Evolutionary conservation across 2,113 vertebrate species (phyloP).

Genomic region (Sylvietta virens): DNA sequence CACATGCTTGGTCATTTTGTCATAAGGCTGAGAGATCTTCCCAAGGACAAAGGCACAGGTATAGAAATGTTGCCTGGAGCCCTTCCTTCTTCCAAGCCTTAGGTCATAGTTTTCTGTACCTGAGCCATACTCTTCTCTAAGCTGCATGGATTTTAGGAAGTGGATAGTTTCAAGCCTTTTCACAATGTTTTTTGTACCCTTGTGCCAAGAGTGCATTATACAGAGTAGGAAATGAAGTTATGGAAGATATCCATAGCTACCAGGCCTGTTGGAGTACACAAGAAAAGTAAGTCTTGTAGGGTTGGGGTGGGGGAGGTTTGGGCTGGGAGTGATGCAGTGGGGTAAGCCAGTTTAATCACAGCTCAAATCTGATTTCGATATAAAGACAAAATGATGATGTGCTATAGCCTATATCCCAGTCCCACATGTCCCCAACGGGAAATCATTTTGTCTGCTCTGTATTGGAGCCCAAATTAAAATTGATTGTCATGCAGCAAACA

Average conservation of each 20-base stretch:
- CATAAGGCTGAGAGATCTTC: not conserved
- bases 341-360: not conserved
- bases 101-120: not conserved
- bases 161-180: not conserved
- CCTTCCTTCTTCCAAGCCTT: not conserved
- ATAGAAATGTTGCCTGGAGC: not conserved
- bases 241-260: not conserved
- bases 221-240: not conserved
- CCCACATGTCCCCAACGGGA: not conserved
- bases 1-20: not conserved
- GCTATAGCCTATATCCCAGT: not conserved
- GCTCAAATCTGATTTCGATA: not conserved
- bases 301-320: accelerated
- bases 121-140: not conserved
- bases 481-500: not conserved
- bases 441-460: not conserved
- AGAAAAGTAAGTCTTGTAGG: not conserved
- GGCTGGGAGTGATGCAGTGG: too few relatives aligned
- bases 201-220: accelerated
- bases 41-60: not conserved
- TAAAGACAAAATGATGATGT: not conserved
- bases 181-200: not conserved
- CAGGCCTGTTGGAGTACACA: not conserved
- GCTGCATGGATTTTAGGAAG: not conserved
- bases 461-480: not conserved